Evolutionary conservation across 2,797 vertebrate species (phyloP), one percentile per base, ranked within the genome.

Genomic region (Potorous gilbertii): DNA sequence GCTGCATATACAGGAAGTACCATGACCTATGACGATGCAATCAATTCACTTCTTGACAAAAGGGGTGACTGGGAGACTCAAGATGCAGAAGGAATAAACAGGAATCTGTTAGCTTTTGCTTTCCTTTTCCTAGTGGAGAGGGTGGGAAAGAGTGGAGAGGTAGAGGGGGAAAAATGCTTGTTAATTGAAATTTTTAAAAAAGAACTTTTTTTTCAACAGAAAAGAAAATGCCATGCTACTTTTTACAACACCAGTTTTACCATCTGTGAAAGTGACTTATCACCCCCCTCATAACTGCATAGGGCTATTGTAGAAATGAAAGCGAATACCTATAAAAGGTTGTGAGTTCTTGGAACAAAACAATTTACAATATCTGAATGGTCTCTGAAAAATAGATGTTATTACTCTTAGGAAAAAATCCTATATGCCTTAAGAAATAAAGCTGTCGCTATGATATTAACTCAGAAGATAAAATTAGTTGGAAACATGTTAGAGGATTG

Each of bases 261-360:
- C 29, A 0, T 55, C 81, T 59, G 92, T 92, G 55, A 90, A 92
- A 95, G 0, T 11, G n/a, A 52, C 50, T 34, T 66, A 66, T 56
- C 91, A 92, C 29, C 52, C 9, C 56, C 31, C 91, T 55, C 50
- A 62, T 50, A 16, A 18, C n/a, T 54, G 56, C 31, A 21, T 1
- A 14, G 54, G 8, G 34, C 29, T 74, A 74, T 54, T 93, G 56
- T 31, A 92, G 90, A 57, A 55, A 57, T 24, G 91, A 96, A 46
- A 87, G 14, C 91, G 52, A 59, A 94, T 89, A 46, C 54, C 87
- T 91, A 54, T n/a, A 56, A 56, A 95, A 55, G 74, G 92, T 28
- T 91, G 40, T n/a, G 28, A 46, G 14, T 93, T 95, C 55, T 93
- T 90, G 27, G 92, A 92, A 94, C 92, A 66, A 87, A 93, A 89